Conservation (phyloP, 2,888 invertebrate genomes). For the Cheilosia scutellata region DNA sequence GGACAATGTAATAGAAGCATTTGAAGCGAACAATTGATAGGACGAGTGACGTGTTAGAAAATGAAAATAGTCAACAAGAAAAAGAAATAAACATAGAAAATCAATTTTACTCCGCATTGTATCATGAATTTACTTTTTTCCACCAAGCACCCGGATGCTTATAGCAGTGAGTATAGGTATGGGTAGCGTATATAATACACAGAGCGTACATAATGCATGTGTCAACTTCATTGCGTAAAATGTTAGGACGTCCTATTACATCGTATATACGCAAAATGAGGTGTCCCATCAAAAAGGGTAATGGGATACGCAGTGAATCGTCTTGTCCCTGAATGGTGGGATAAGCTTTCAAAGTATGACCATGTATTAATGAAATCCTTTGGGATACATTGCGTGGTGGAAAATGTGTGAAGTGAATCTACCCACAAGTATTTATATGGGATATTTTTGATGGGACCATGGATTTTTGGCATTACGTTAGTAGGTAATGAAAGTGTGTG, state of each 20-base stretch:
- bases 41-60: background rate
- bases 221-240: conserved; percentile 40
- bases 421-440: background rate
- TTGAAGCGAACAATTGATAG: background rate
- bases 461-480: background rate
- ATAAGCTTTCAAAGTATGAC: conserved; percentile 42
- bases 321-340: conserved; percentile 21
- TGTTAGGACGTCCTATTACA: background rate
- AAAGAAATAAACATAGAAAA: background rate
- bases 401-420: background rate
- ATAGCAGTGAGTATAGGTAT: background rate
- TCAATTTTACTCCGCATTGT: background rate
- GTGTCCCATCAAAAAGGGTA: conserved; percentile 34
- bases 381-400: conserved; percentile 30
- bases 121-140: background rate
- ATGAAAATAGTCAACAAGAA: background rate
- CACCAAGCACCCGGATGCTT: background rate
- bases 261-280: conserved; percentile 1
- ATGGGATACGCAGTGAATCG: conserved; percentile 41
- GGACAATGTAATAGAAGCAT: background rate
- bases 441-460: conserved; percentile 1
- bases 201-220: background rate
- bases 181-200: background rate
- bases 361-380: conserved; percentile 43
- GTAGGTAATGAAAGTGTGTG: background rate